Evolutionary conservation across 2,888 invertebrate genomes (phyloP), one percentile per base, ranked within the genome.

Genomic region (Neoascia interrupta): DNA sequence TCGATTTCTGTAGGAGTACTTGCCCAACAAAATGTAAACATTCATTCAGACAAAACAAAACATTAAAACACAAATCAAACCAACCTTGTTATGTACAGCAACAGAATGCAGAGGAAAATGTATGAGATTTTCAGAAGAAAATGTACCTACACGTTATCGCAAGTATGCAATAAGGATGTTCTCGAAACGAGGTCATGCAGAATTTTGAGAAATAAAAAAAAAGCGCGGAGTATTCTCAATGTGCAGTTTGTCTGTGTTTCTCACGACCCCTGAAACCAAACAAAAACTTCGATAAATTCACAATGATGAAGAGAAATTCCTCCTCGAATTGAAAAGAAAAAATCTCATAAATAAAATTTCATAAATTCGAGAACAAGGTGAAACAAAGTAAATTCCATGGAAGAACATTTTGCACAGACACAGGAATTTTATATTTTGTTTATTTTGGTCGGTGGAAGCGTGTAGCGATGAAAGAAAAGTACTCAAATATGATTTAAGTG

Each of bases 191-290:
- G n/a, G 16, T 16, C 49, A 39, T 28, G 39, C 51, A 16, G 23
- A 23, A 36, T 64, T 41, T 26, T 8, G 31, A 18, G 19, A 56
- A 58, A 60, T 45, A 34, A 45, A 45, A 21, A 45, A n/a, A n/a
- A 41, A n/a, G 19, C 26, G 5, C 26, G 26, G 26, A 36, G 0
- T n/a, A 4, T 41, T 5, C 51, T 21, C 28, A 23, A 10, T 41
- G 31, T 41, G 49, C 61, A 61, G 41, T 31, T 31, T 31, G 16
- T 63, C 51, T 51, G 41, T 31, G 49, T 31, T 63, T 53, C 41
- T 51, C 31, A 31, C 51, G 63, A 64, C 53, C 64, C 53, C 53
- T 34, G 34, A 5, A 21, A 51, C 41, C 13, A 39, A 18, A 28
- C 13, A 21, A 43, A 19, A 34, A 43, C 13, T 23, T 36, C 11